A percentile compares a stretch with the other conserved stretches of the same genome.
Evolutionary conservation across 2,113 vertebrate species (phyloP).

Genomic region (Suncus etruscus): DNA sequence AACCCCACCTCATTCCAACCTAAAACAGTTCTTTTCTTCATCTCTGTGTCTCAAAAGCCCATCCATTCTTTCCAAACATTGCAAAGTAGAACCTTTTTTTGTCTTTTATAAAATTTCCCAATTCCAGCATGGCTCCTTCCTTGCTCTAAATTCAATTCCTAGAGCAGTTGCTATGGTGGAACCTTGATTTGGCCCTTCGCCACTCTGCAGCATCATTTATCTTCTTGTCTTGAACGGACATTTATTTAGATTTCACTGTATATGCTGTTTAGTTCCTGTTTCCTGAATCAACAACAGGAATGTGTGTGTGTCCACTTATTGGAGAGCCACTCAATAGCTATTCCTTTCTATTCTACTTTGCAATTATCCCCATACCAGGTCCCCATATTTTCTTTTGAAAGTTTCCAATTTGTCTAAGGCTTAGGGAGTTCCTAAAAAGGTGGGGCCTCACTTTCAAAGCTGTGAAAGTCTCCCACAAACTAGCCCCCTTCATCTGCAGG

Average conservation of each 20-base stretch:
- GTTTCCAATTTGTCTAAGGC: background rate
- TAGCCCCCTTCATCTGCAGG: background rate
- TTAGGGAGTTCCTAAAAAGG: background rate
- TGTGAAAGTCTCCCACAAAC: background rate
- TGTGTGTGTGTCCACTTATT: background rate
- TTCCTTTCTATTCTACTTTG: background rate
- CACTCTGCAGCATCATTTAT: background rate
- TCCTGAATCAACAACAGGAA: background rate
- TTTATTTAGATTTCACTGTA: conserved; percentile 4
- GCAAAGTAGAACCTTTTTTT: no score
- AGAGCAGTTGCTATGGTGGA: background rate
- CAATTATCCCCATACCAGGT: background rate
- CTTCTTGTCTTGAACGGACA: conserved; percentile 1
- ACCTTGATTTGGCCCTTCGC: background rate
- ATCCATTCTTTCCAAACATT: background rate
- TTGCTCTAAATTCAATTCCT: background rate
- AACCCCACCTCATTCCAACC: no score
- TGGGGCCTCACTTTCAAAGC: background rate
- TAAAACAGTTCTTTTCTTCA: background rate
- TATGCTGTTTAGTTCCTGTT: background rate
- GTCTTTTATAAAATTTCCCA: background rate
- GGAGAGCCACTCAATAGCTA: background rate
- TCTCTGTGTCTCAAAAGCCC: background rate
- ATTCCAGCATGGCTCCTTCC: background rate
- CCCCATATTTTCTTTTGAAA: conserved; percentile 35